Evolutionary conservation across 2,888 invertebrate species (phyloP), one percentile per base, ranked within the genome.

Genomic region (Ochropacha duplaris): DNA sequence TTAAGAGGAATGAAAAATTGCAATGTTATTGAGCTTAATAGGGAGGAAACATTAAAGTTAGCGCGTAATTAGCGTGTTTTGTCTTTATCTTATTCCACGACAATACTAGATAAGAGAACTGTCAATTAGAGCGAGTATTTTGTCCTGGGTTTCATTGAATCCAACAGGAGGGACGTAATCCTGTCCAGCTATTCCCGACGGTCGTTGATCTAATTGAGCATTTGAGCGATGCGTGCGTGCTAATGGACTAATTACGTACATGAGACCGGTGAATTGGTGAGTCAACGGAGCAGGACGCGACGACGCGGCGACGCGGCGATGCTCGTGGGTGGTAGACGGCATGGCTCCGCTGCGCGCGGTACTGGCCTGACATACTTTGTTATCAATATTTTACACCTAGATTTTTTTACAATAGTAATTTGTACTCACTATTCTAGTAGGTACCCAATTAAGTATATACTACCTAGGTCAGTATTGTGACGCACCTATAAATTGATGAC

Each of bases 311-410:
- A 88, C 86, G 88, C 76, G 81, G 72, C 69, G 66, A 71, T 73
- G 83, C 65, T 72, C 90, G 91, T 91, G 92, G 92, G 92, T 83
- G 90, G 88, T 80, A 92, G 92, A 92, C 92, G 86, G 92, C 91
- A 76, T 92, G 92, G 91, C 91, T 87, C 92, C 91, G 76, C 44
- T 44, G n/a, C 44, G 19, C 19, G 9, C 64, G 60, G 65, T 62
- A 62, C 62, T 62, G 65, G 60, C 59, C 72, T 74, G 71, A 74
- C 78, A 76, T 77, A 77, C 74, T 77, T 72, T 69, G 71, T 69
- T 74, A 72, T 69, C 70, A 71, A 65, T 67, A 76, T 74, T 73
- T 75, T 60, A 63, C 65, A 52, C 52, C 19, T 31, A 26, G 12
- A 34, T 11, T 9, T 22, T 52, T 31, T 52, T 19, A 16, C 51